Evolutionary conservation across 1,140 invertebrate genomes (phyloP), one percentile per base, ranked within the genome.

Genomic region (Parapsyche elsis): DNA sequence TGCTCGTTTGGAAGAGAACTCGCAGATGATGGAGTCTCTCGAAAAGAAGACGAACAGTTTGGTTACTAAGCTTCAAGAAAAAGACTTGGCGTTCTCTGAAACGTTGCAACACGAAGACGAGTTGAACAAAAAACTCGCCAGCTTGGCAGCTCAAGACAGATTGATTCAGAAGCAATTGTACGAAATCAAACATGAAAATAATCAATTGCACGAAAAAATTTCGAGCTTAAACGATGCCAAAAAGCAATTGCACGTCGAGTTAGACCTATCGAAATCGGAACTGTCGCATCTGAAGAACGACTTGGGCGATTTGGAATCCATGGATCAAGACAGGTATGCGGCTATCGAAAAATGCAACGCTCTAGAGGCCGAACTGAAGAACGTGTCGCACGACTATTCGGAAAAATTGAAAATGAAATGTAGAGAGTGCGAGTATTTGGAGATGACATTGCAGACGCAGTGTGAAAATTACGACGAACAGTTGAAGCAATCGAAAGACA

Each of bases 361-460:
- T 73, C 84, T 89, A 14, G 90, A 92, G 84, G 80, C 83, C 23
- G 89, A 90, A 46, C 44, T 92, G 26, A 90, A 90, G 84, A 89
- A 87, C 21, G 80, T 90, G 71, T 87, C 89, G 12, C 84, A 87
- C 46, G 89, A 91, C 30, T 89, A 90, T 85, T 89, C 90, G 82
- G 85, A 86, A 44, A 86, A 90, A 67, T 80, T 91, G 81, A 85
- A 86, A 5, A 86, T 88, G 74, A 91, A 90, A 82, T 87, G 88
- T 49, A 87, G 85, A 14, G 91, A 92, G 76, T 88, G 91, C 57
- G 91, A 93, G 81, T 90, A 91, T 81, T 84, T 92, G 59, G 91
- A 93, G 84, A 85, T 86, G 30, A 91, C 92, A 83, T 88, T 92
- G 76, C 91, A 90, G 81, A 87, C 86, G n/a, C 92, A 93, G 85